Evolutionary conservation across 92 coral and sea anemone species (phyloP).

Genomic region (Palythoa grandis): DNA sequence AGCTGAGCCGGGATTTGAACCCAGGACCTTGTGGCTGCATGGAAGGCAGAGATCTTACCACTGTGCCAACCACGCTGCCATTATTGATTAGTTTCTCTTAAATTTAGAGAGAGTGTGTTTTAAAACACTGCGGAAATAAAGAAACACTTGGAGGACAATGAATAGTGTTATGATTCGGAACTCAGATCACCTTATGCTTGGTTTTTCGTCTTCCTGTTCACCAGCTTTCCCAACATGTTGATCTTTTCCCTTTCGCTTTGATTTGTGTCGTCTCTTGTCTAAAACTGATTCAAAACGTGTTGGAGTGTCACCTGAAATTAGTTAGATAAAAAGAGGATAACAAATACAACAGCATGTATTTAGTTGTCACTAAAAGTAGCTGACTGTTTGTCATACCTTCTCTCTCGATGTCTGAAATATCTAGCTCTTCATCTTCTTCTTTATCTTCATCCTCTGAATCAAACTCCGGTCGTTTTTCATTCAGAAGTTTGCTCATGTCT

Average conservation of each 20-base stretch:
- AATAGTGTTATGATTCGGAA: no score
- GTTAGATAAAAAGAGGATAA: not conserved
- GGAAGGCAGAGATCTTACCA: no score
- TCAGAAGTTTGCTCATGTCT: constrained; percentile 63
- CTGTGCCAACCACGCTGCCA: no score
- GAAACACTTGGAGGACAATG: no score
- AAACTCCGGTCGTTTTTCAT: constrained; percentile 23
- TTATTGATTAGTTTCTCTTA: no score
- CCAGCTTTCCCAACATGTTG: not conserved
- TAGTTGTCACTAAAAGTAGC: no score
- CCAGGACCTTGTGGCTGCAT: no score
- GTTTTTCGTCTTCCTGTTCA: not conserved
- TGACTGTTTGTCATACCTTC: not conserved
- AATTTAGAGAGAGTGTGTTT: no score
- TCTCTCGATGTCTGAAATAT: not conserved
- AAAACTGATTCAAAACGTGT: constrained; percentile 80
- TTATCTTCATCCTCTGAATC: constrained; percentile 36
- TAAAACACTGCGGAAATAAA: no score
- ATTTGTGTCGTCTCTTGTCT: constrained; percentile 79
- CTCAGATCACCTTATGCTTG: not conserved
- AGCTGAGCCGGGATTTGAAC: no score
- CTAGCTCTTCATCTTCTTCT: constrained; percentile 2
- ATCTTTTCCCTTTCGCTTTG: constrained; percentile 30
- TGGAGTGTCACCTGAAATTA: constrained; percentile 40
- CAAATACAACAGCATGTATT: no score